Evolutionary conservation across 2,888 invertebrate species (phyloP), one percentile per base, ranked within the genome.

Genomic region (Calameuta idolon): DNA sequence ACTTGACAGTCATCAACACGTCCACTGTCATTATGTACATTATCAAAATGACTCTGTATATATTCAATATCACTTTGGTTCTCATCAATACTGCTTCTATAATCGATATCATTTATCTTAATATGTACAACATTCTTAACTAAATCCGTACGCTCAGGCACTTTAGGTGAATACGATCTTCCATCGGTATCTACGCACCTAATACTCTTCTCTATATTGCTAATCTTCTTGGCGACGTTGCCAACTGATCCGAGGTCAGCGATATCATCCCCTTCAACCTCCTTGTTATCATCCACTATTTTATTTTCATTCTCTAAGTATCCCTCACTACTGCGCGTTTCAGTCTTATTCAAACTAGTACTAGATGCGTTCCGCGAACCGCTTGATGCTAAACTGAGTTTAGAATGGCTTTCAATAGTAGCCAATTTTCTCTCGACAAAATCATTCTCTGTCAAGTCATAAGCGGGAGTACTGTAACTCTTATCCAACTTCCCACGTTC

Each of bases 401-500:
- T 81, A 69, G 78, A 68, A 69, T 81, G 80, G 37, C 76, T 80
- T 34, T 81, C 79, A n/a, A 79, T 78, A 76, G 76, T 80, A 31
- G 81, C 88, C 35, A 84, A 81, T 69, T 83, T 82, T 34, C 85
- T 40, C 73, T 85, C 86, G 69, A 84, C 85, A 55, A 86, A 79
- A 69, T 81, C 88, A 12, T 85, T 81, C 76, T 93, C 92, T 78
- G 92, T 93, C 74, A 93, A 93, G 91, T 96, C 96, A 91, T 96
- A 96, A 0, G 96, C 96, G 2, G 96, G 96, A n/a, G 96, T 96
- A 83, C 96, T 96, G 90, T 95, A 94, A 85, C 95, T 95, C 92
- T 97, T 96, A 92, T 97, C 96, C 76, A 96, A 92, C 82, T 94
- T 94, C 1, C 95, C 95, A 40, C 93, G 90, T 74, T 91, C 91